phyloP scores from a whole-genome alignment of 1,140 invertebrate species.

The Drosophila ohnishii region DNA sequence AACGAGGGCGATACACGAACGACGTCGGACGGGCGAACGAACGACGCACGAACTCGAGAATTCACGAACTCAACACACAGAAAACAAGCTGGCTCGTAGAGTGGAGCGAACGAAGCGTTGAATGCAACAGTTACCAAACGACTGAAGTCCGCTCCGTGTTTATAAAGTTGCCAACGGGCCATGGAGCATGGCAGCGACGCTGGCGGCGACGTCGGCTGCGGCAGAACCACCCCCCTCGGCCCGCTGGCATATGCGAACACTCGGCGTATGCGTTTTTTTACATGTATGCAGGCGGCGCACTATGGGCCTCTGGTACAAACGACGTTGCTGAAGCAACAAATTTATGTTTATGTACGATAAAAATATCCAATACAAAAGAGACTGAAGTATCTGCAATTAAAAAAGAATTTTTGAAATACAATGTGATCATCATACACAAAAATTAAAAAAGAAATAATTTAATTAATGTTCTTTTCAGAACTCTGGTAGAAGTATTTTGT shows the following conservation, averaged over 20 bases:
- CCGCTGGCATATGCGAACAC: slow-evolving; percentile 25
- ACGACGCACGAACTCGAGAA: slow-evolving; percentile 29
- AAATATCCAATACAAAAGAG: too few species aligned
- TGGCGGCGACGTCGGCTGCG: slow-evolving; percentile 10
- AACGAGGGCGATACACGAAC: slow-evolving; percentile 8
- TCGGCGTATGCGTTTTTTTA: slow-evolving; percentile 54
- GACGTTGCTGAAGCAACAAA: background rate
- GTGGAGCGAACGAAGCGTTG: slow-evolving; percentile 73
- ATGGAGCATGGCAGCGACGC: slow-evolving; percentile 36
- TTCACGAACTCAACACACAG: slow-evolving; percentile 25
- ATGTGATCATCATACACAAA: too few species aligned
- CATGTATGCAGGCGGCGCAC: slow-evolving; percentile 50
- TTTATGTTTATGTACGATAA: background rate
- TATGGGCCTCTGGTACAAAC: background rate
- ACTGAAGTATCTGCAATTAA: too few species aligned
- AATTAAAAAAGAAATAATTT: too few species aligned
- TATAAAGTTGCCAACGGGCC: slow-evolving; percentile 77
- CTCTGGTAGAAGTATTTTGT: too few species aligned
- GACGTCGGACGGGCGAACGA: slow-evolving; percentile 25
- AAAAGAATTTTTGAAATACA: too few species aligned
- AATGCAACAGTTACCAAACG: slow-evolving; percentile 82
- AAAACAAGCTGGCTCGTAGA: slow-evolving; percentile 9
- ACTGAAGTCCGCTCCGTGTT: slow-evolving; percentile 67
- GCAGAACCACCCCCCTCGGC: slow-evolving; percentile 23
- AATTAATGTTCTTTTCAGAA: too few species aligned